phyloP scores from a whole-genome alignment of 2,113 vertebrate genomes.

The Arothron firmamentum region DNA sequence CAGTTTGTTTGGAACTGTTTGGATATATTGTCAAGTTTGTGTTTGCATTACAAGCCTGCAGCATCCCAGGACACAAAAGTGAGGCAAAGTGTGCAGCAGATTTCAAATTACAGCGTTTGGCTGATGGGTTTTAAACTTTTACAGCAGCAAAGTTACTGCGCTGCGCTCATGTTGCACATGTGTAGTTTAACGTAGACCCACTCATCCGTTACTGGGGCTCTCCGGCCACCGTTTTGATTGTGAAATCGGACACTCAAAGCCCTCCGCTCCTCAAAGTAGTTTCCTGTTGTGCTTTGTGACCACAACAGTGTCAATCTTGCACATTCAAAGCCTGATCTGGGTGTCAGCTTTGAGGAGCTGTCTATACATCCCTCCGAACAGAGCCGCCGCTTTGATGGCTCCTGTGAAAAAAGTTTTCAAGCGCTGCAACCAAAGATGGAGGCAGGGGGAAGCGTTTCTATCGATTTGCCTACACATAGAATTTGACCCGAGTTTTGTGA shows the following conservation, averaged over 20 bases:
- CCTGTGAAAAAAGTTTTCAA: conserved; percentile 58
- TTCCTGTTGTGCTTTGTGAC: conserved; percentile 76
- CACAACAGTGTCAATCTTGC: conserved; percentile 74
- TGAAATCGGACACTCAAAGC: conserved; percentile 73
- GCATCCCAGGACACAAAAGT: conserved; percentile 32
- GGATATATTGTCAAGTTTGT: conserved; percentile 55
- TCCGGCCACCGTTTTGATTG: conserved; percentile 59
- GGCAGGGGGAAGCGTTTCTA: conserved; percentile 13
- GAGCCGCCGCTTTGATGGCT: conserved; percentile 59
- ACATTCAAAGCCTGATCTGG: conserved; percentile 69
- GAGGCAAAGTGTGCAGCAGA: conserved; percentile 7
- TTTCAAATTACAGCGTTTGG: neutral
- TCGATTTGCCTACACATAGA: conserved; percentile 38
- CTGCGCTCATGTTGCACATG: conserved; percentile 17
- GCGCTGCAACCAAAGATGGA: conserved; percentile 44
- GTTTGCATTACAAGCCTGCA: conserved; percentile 39
- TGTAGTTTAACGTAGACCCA: conserved; percentile 49
- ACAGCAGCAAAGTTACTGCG: neutral
- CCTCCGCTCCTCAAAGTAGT: conserved; percentile 71
- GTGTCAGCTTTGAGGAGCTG: conserved; percentile 63
- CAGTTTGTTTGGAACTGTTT: conserved; percentile 12
- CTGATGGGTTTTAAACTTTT: neutral
- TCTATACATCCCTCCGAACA: conserved; percentile 62
- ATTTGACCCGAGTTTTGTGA: conserved; percentile 38
- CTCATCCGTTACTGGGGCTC: conserved; percentile 52